Percentiles rank a stretch among this genome's conserved stretches.
phyloP scores from a whole-genome alignment of 1,140 invertebrate species.

The Pogonus chalceus region DNA sequence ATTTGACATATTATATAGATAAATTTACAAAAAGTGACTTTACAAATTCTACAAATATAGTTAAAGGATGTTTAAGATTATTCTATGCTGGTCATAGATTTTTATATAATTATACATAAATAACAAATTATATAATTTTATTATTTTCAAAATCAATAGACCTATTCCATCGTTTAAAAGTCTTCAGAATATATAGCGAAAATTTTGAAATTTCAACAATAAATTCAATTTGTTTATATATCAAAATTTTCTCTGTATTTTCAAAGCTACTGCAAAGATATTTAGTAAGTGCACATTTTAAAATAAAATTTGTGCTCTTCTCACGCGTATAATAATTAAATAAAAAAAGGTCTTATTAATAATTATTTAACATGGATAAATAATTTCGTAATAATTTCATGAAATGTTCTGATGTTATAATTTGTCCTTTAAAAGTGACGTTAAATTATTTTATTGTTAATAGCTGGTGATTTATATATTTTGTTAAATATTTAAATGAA shows the following conservation, averaged over 20 bases:
- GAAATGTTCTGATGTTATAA: too few species aligned
- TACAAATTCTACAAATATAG: neutral
- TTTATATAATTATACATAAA: constrained; percentile 20
- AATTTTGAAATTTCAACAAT: neutral
- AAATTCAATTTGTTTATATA: constrained; percentile 5
- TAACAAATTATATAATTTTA: constrained; percentile 9
- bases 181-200: constrained; percentile 4
- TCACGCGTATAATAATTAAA: too few species aligned
- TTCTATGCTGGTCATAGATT: constrained; percentile 25
- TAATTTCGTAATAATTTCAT: too few species aligned
- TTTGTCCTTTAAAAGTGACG: too few species aligned
- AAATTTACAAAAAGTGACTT: neutral
- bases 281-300: too few species aligned
- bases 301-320: too few species aligned
- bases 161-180: constrained; percentile 4
- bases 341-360: too few species aligned
- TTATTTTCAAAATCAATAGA: neutral
- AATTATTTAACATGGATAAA: too few species aligned
- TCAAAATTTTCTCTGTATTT: constrained; percentile 13
- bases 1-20: neutral
- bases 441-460: too few species aligned
- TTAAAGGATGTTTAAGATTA: constrained; percentile 10
- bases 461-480: too few species aligned
- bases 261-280: too few species aligned
- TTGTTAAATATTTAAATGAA: constrained; percentile 12